Conservation (phyloP, 2,797 vertebrate genomes). For the Catostomus latipinnis region DNA sequence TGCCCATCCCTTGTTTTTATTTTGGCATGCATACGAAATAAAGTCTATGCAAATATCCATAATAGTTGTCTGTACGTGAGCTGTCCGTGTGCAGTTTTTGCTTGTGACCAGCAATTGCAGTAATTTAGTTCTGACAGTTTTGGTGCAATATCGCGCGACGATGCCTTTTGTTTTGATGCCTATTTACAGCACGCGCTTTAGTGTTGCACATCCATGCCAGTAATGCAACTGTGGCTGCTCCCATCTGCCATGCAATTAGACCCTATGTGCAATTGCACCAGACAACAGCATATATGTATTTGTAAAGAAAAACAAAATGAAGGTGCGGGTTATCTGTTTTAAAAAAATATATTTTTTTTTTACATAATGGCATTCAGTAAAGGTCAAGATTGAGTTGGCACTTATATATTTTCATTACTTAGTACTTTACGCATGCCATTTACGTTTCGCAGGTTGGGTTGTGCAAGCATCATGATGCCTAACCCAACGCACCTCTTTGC, state of each 20-base stretch:
- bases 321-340: no score
- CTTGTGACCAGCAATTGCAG: not conserved
- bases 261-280: not conserved
- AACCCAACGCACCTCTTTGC: slow-evolving; percentile 24
- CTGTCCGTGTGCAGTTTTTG: not conserved
- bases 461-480: slow-evolving; percentile 26
- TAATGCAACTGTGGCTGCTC: not conserved
- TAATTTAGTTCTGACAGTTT: not conserved
- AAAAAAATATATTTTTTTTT: not conserved
- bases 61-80: not conserved
- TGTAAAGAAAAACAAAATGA: not conserved
- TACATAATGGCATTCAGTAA: not conserved
- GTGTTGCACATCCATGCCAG: not conserved
- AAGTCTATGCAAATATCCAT: not conserved
- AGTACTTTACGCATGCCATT: not conserved
- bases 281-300: not conserved
- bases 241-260: not conserved
- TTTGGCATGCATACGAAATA: not conserved
- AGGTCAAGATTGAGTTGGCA: not conserved
- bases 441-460: slow-evolving; percentile 2
- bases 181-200: slow-evolving; percentile 38
- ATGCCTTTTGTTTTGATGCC: slow-evolving; percentile 51
- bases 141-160: slow-evolving; percentile 25
- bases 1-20: not conserved
- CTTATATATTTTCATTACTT: no score